These are phyloP conservation scores for Oxyruncus cristatus DNA, from an alignment of 2,113 vertebrate species.

Conservation along the genomic window DNA sequence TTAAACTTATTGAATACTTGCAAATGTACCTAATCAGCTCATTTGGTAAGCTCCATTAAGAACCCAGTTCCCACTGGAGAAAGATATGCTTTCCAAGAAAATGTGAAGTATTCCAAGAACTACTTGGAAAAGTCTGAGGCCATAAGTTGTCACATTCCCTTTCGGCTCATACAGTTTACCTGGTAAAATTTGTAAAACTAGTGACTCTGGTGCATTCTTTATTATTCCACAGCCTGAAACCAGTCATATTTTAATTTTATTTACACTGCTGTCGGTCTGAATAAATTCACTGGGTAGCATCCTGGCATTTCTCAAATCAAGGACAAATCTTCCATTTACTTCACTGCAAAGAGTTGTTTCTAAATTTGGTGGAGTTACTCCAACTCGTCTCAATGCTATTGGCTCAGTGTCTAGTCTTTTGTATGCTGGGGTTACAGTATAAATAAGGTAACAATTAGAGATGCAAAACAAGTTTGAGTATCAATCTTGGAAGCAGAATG, in stretches of 20 bases:
- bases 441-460: constrained; percentile 40
- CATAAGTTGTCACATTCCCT: not conserved
- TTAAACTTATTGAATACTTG: not conserved
- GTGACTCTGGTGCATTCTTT: not conserved
- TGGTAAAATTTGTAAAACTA: not conserved
- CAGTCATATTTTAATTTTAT: not conserved
- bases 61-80: not conserved
- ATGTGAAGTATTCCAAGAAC: not conserved
- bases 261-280: not conserved
- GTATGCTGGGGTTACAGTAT: not conserved
- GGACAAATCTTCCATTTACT: not conserved
- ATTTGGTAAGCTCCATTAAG: not conserved
- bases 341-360: not conserved
- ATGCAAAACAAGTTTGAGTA: constrained; percentile 33
- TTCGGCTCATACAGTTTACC: not conserved
- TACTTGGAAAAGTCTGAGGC: not conserved
- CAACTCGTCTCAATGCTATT: not conserved
- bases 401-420: not conserved
- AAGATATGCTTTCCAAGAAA: not conserved
- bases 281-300: not conserved
- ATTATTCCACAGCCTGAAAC: not conserved
- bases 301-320: not conserved
- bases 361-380: not conserved
- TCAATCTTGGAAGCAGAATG: not conserved
- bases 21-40: not conserved